phyloP scores from a whole-genome alignment of 2,113 vertebrate species.

The Pluvianellus socialis region DNA sequence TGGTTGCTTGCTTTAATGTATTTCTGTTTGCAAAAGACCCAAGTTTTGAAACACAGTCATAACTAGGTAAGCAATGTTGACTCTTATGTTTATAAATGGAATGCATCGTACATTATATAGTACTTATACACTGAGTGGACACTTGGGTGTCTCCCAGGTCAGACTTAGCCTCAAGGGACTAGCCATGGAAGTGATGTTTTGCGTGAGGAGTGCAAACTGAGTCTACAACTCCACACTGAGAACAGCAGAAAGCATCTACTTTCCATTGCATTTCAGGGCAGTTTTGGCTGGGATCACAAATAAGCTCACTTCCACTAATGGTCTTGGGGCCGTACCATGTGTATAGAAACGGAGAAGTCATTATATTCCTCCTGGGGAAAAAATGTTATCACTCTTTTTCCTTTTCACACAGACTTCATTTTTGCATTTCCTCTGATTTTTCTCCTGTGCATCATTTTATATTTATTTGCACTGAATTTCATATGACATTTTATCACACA shows the following conservation, averaged over 20 bases:
- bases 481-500: background rate
- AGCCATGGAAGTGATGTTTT: no score
- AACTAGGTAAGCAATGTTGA: background rate
- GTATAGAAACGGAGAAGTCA: background rate
- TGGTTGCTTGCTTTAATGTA: background rate
- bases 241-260: background rate
- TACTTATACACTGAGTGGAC: background rate
- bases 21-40: background rate
- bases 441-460: background rate
- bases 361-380: background rate
- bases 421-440: background rate
- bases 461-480: background rate
- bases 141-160: no score
- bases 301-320: background rate
- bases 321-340: background rate
- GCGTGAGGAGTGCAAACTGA: accelerated
- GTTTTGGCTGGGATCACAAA: background rate
- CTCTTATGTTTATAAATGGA: background rate
- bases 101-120: background rate
- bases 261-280: background rate
- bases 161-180: background rate
- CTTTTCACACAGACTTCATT: background rate
- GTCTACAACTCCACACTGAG: background rate
- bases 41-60: background rate
- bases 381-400: background rate